These are phyloP conservation scores for Callipepla californica DNA, from an alignment of 2,113 vertebrate species.

Conservation along the genomic window DNA sequence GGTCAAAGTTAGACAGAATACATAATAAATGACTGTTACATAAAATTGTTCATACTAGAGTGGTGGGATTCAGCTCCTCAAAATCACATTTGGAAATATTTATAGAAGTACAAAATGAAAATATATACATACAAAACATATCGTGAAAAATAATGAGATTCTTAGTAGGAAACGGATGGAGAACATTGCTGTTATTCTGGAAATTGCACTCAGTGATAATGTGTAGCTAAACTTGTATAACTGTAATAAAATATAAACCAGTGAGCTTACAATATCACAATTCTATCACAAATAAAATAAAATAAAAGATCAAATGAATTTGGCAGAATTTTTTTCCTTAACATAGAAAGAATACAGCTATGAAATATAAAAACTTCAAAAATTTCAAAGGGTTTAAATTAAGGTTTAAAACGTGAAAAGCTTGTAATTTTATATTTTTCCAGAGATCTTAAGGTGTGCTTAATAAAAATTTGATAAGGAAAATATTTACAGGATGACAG, in stretches of 20 bases:
- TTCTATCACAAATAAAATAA: neutral
- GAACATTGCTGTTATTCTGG: neutral
- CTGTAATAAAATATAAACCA: neutral
- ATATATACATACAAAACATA: neutral
- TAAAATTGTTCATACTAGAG: neutral
- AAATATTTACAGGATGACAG: neutral
- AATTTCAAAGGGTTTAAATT: neutral
- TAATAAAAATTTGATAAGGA: neutral
- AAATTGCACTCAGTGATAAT: neutral
- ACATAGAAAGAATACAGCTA: neutral
- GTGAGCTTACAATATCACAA: neutral
- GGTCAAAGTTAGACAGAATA: neutral
- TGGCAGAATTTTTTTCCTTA: neutral
- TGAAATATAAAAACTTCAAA: neutral
- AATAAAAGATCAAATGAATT: neutral
- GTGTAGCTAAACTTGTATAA: neutral
- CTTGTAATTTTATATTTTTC: accelerated
- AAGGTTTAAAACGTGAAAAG: neutral
- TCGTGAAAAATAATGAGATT: neutral
- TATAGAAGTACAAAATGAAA: neutral
- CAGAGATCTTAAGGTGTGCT: neutral
- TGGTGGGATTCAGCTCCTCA: neutral
- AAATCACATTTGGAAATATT: neutral
- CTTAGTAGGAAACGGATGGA: neutral
- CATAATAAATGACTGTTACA: neutral